These are phyloP conservation scores for Tinea pellionella DNA, from an alignment of 2,888 invertebrate genomes.

Conservation along the genomic window DNA sequence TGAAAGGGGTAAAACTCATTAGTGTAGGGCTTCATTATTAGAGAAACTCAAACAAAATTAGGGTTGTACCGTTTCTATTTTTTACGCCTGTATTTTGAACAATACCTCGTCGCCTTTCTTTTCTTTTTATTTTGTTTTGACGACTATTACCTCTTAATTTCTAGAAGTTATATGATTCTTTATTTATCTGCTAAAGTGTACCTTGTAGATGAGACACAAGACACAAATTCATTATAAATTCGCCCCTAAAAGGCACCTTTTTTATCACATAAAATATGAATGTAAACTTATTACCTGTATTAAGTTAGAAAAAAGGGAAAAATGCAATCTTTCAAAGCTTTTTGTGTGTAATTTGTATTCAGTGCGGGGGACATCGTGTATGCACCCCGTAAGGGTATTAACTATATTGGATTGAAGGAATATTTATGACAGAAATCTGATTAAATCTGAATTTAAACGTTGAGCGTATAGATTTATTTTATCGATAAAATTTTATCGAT, in stretches of 20 bases:
- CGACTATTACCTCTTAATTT: no score
- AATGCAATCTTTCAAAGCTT: slow-evolving; percentile 12
- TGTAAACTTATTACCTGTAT: slow-evolving; percentile 13
- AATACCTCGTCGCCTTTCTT: background rate
- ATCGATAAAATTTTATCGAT: background rate
- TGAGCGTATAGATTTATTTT: background rate
- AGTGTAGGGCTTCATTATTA: slow-evolving; percentile 24
- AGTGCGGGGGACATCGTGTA: slow-evolving; percentile 32
- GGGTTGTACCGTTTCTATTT: slow-evolving; percentile 2
- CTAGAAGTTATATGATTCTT: no score
- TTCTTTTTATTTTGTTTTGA: background rate
- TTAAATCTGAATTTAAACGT: slow-evolving; percentile 7
- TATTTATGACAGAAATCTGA: slow-evolving; percentile 7
- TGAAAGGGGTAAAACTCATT: slow-evolving; percentile 56
- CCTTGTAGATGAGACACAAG: no score
- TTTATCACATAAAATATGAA: slow-evolving; percentile 11
- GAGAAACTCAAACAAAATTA: background rate
- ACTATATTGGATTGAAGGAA: background rate
- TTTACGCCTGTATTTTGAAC: background rate
- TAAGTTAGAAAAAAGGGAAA: slow-evolving; percentile 12
- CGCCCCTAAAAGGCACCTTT: background rate
- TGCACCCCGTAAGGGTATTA: slow-evolving; percentile 24
- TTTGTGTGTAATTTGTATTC: slow-evolving; percentile 46
- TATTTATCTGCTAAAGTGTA: no score
- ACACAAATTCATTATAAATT: no score